These are phyloP conservation scores for Rhopalosiphum maidis DNA, from an alignment of 1,140 invertebrate species.

Conservation along the genomic window DNA sequence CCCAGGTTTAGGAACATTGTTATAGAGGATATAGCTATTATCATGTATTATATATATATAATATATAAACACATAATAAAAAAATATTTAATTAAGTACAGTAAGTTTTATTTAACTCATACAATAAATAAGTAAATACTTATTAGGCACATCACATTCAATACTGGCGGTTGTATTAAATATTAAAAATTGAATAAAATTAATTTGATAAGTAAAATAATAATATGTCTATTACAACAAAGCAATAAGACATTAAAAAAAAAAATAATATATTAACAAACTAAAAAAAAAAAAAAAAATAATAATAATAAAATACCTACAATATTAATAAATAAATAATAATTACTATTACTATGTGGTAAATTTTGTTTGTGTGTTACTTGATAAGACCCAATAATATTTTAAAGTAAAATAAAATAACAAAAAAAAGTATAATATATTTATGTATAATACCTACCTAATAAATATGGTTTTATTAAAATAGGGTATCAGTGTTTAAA, in stretches of 20 bases:
- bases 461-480: neutral
- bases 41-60: neutral
- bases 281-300: neutral
- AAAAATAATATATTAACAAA: neutral
- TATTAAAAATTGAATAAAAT: constrained; percentile 15
- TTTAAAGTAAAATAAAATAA: neutral
- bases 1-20: neutral
- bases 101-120: constrained; percentile 37
- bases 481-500: neutral
- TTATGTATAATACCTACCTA: neutral
- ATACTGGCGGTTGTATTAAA: constrained; percentile 38
- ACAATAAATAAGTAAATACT: constrained; percentile 45
- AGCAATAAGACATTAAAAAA: neutral
- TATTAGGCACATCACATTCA: constrained; percentile 48
- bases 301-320: neutral
- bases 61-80: neutral
- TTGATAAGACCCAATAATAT: neutral
- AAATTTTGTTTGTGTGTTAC: neutral
- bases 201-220: neutral
- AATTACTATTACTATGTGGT: neutral
- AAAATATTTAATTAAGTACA: constrained; percentile 31
- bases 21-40: neutral
- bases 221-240: neutral
- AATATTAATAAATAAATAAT: neutral
- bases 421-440: neutral